These are phyloP conservation scores for Antechinus stuartii DNA, from an alignment of 2,113 vertebrate species.

Conservation along the genomic window DNA sequence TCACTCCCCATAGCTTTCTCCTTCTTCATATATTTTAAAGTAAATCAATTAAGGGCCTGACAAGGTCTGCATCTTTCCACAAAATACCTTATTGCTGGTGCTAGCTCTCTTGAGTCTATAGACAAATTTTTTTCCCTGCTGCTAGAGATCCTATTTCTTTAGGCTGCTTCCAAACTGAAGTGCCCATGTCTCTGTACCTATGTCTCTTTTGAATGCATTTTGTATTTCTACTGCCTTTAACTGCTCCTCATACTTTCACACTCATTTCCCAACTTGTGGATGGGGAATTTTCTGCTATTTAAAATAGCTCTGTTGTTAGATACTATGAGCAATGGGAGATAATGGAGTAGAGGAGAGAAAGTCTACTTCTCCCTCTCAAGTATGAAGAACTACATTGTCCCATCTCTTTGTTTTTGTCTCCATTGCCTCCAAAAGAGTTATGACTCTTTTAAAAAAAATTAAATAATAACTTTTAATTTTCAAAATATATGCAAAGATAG, in stretches of 20 bases:
- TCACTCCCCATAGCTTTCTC: neutral
- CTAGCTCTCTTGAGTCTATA: neutral
- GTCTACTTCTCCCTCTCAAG: neutral
- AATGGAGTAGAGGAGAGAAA: neutral
- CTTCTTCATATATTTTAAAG: constrained; percentile 86
- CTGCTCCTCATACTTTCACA: neutral
- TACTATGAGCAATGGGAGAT: neutral
- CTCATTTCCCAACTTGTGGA: neutral
- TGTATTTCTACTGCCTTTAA: neutral
- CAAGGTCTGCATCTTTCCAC: constrained; percentile 77
- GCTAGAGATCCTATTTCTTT: neutral
- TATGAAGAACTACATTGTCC: neutral
- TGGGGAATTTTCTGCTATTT: neutral
- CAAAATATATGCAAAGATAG: too few species aligned
- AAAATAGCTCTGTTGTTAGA: neutral
- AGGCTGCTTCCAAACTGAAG: neutral
- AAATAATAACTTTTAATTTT: too few species aligned
- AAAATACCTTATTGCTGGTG: neutral
- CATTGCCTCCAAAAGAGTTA: neutral
- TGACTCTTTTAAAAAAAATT: neutral
- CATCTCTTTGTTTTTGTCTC: neutral
- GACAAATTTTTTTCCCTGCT: neutral
- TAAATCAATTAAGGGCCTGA: constrained; percentile 89
- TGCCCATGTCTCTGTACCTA: neutral
- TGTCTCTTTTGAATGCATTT: neutral